Conservation (phyloP, 1,140 invertebrate genomes). For the Ceratosolen fusciceps region DNA sequence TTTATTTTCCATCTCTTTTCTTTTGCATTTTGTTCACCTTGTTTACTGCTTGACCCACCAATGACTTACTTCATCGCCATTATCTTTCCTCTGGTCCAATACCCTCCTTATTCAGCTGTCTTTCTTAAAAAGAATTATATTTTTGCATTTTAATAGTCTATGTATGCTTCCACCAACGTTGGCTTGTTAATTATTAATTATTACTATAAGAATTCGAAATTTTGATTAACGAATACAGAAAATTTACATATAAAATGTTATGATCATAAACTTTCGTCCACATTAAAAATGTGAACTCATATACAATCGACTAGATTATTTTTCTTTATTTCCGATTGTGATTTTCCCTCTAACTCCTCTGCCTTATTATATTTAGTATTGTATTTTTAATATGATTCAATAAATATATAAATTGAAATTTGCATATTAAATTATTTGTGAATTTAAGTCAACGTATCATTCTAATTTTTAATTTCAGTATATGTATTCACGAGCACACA, state of each 20-base stretch:
- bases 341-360: too few relatives aligned
- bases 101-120: background rate
- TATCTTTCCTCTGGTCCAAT: background rate
- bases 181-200: conserved; percentile 12
- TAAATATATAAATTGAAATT: background rate
- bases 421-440: too few relatives aligned
- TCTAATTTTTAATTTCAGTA: too few relatives aligned
- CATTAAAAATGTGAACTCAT: background rate
- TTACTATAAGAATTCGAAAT: background rate
- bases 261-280: background rate
- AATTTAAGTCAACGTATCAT: too few relatives aligned
- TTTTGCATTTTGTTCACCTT: background rate
- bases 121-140: conserved; percentile 14
- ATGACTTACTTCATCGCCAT: background rate
- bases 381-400: background rate
- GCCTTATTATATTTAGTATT: background rate
- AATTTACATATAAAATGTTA: conserved; percentile 20
- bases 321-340: background rate
- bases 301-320: background rate
- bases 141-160: conserved; percentile 17
- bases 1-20: background rate
- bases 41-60: background rate
- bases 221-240: conserved; percentile 15
- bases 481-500: background rate
- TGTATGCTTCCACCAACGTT: background rate